phyloP scores from a whole-genome alignment of 2,888 invertebrate species.

The Pedicia rivosa region DNA sequence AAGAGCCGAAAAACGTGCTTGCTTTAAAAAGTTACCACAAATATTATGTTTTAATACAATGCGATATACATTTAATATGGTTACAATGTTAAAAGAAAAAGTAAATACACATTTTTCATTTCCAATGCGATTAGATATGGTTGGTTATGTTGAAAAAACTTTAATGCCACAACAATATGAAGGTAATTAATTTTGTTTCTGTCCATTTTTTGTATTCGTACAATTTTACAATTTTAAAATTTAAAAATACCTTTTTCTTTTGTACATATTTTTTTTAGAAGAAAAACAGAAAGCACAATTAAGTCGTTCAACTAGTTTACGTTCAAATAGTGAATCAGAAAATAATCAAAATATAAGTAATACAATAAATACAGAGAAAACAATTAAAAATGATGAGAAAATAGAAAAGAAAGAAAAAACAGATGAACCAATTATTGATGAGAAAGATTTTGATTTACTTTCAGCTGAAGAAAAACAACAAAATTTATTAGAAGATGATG shows the following conservation, averaged over 20 bases:
- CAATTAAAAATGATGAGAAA: no score
- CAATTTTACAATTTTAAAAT: neutral
- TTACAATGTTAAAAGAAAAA: slow-evolving; percentile 93
- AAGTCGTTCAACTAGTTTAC: slow-evolving; percentile 8
- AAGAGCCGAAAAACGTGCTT: slow-evolving; percentile 84
- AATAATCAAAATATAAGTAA: slow-evolving; percentile 6
- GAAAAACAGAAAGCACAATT: slow-evolving; percentile 37
- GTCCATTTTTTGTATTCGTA: neutral
- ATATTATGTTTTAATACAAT: slow-evolving; percentile 93
- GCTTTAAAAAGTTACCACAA: slow-evolving; percentile 84
- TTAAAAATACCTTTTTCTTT: neutral
- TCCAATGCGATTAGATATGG: slow-evolving; percentile 85
- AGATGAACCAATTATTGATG: slow-evolving; percentile 13
- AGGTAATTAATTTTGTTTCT: slow-evolving; percentile 31
- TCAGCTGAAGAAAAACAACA: slow-evolving; percentile 18
- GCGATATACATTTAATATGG: slow-evolving; percentile 95
- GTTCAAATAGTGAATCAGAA: slow-evolving; percentile 4
- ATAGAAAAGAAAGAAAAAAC: slow-evolving; percentile 15
- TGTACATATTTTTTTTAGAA: slow-evolving; percentile 30
- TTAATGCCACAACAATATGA: slow-evolving; percentile 80
- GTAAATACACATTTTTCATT: slow-evolving; percentile 96
- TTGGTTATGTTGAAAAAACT: slow-evolving; percentile 85
- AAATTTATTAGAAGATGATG: slow-evolving; percentile 19
- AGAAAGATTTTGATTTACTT: slow-evolving; percentile 9
- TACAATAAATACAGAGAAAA: slow-evolving; percentile 11